A percentile compares a stretch with the other conserved stretches of the same genome.
Conservation (phyloP, 1,140 invertebrate genomes). For the Macrosteles quadrilineatus region DNA sequence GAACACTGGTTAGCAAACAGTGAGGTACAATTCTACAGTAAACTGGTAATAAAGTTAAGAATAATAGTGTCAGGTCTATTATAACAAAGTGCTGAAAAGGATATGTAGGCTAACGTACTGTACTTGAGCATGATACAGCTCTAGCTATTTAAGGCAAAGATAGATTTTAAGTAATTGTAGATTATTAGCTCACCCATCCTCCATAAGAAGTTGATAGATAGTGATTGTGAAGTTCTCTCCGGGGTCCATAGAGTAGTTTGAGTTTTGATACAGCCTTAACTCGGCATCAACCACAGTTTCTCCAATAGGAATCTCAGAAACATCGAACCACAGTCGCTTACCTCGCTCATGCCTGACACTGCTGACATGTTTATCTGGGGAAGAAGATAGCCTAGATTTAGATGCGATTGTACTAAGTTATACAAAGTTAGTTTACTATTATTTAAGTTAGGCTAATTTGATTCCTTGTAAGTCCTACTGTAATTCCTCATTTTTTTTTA, state of each 20-base stretch:
- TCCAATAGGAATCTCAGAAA: constrained; percentile 75
- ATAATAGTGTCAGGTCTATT: no score
- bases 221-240: constrained; percentile 56
- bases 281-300: constrained; percentile 84
- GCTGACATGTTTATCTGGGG: constrained; percentile 65
- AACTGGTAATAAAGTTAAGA: no score
- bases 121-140: no score
- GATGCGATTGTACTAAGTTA: not conserved
- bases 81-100: no score
- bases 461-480: not conserved
- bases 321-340: constrained; percentile 88
- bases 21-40: no score
- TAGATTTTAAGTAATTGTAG: no score
- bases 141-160: no score
- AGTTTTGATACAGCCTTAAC: constrained; percentile 67
- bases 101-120: no score
- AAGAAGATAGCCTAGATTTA: no score
- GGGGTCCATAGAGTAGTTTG: constrained; percentile 43
- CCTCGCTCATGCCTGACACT: constrained; percentile 80
- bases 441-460: not conserved
- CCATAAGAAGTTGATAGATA: constrained; percentile 59
- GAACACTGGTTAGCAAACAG: no score
- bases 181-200: constrained; percentile 61
- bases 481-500: not conserved
- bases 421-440: not conserved